These are phyloP conservation scores for Autographa gamma DNA, from an alignment of 2,888 invertebrate genomes.

Conservation along the genomic window DNA sequence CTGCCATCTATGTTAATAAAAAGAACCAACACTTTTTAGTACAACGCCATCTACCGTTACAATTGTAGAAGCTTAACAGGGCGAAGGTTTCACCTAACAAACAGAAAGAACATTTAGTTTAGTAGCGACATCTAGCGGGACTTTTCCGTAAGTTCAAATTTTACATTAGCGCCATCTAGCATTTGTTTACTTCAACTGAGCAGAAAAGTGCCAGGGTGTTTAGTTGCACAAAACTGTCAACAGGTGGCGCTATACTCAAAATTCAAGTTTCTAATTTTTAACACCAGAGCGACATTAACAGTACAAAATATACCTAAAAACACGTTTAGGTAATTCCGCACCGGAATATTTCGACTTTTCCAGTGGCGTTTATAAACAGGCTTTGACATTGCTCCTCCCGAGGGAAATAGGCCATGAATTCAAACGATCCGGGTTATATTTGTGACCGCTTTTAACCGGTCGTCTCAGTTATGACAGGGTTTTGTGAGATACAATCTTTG, in stretches of 20 bases:
- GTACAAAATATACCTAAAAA: slow-evolving; percentile 19
- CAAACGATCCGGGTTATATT: slow-evolving; percentile 48
- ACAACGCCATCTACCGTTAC: background rate
- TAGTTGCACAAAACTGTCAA: background rate
- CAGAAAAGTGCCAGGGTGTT: background rate
- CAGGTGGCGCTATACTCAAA: slow-evolving; percentile 40
- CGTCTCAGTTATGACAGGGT: slow-evolving; percentile 19
- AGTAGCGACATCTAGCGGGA: background rate
- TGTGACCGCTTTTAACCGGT: slow-evolving; percentile 31
- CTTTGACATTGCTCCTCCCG: slow-evolving; percentile 45
- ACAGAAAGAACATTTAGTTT: background rate
- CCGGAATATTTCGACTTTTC: slow-evolving; percentile 48
- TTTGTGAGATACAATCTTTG: slow-evolving; percentile 40
- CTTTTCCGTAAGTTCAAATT: too few relatives aligned
- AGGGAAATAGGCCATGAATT: slow-evolving; percentile 57
- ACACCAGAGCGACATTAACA: slow-evolving; percentile 3
- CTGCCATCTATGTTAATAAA: background rate
- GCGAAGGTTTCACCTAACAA: too few relatives aligned
- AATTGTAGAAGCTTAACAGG: too few relatives aligned
- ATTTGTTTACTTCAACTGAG: background rate
- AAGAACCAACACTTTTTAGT: background rate
- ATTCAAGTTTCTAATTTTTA: background rate
- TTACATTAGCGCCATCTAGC: slow-evolving; percentile 8
- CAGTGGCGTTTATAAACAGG: slow-evolving; percentile 40
- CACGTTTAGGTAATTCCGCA: slow-evolving; percentile 36